phyloP scores from a whole-genome alignment of 2,888 invertebrate species.

The Apotomis betuletana region DNA sequence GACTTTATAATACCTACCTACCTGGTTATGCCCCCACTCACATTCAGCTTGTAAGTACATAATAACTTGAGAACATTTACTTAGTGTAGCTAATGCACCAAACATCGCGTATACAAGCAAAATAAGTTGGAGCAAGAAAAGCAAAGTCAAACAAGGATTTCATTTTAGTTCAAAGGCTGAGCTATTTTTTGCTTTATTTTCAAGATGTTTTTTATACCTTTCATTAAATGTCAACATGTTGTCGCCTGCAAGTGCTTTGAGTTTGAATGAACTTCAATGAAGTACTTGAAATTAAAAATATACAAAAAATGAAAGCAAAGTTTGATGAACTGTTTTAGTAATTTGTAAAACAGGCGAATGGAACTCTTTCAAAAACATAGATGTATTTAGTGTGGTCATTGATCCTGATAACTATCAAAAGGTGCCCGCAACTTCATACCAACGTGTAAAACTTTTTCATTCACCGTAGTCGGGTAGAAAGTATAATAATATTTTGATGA shows the following conservation, averaged over 20 bases:
- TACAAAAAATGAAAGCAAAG: conserved; percentile 4
- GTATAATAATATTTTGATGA: no score
- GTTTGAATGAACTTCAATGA: conserved; percentile 2
- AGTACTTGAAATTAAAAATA: neutral
- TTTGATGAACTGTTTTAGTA: neutral
- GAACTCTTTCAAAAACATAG: neutral
- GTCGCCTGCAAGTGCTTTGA: conserved; percentile 5
- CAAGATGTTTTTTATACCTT: conserved; percentile 10
- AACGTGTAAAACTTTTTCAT: no score
- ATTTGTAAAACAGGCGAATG: neutral
- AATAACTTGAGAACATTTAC: neutral
- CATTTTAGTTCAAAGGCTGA: conserved; percentile 21
- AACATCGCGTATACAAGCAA: neutral
- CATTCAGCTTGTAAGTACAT: neutral
- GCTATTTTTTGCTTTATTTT: conserved; percentile 2
- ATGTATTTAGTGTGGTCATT: no score
- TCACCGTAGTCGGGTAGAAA: no score
- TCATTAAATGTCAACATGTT: conserved; percentile 1
- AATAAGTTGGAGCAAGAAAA: neutral
- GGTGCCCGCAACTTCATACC: no score
- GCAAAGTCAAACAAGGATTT: conserved; percentile 1
- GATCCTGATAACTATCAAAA: no score
- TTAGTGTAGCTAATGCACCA: neutral
- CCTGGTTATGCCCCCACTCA: no score
- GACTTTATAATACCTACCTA: no score